Conservation (phyloP, 2,113 vertebrate genomes). For the Rhinolophus sinicus region DNA sequence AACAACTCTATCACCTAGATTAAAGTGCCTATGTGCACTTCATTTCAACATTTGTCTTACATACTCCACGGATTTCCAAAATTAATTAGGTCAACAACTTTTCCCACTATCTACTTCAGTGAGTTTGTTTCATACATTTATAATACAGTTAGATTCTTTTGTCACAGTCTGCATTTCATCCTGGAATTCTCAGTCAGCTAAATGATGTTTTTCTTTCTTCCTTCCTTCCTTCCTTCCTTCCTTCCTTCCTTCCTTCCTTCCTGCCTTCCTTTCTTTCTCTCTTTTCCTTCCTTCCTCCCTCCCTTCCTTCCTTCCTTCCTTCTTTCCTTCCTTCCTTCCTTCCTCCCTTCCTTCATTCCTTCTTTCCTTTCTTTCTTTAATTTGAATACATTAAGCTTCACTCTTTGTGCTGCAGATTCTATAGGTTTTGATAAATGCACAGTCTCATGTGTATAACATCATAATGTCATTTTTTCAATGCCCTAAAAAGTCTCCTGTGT, state of each 20-base stretch:
- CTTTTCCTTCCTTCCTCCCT: no score
- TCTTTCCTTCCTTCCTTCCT: no score
- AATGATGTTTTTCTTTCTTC: background rate
- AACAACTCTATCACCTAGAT: background rate
- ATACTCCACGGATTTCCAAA: background rate
- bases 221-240: no score
- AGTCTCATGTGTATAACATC: background rate
- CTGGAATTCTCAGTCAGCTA: background rate
- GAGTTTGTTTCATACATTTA: background rate
- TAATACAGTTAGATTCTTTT: background rate
- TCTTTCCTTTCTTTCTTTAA: no score
- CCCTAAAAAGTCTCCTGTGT: background rate
- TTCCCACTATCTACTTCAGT: background rate
- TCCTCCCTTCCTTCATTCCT: no score
- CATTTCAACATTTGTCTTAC: background rate
- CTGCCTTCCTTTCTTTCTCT: no score
- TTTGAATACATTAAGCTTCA: background rate
- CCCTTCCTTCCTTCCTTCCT: no score
- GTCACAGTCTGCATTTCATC: background rate
- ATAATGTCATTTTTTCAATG: background rate
- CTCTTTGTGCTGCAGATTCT: background rate
- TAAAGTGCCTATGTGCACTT: background rate
- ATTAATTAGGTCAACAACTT: background rate
- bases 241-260: no score
- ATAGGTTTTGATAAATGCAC: background rate